These are phyloP conservation scores for Tethya wilhelma DNA, from an alignment of 37 sponge, comb jelly and placozoan species.

Conservation along the genomic window DNA sequence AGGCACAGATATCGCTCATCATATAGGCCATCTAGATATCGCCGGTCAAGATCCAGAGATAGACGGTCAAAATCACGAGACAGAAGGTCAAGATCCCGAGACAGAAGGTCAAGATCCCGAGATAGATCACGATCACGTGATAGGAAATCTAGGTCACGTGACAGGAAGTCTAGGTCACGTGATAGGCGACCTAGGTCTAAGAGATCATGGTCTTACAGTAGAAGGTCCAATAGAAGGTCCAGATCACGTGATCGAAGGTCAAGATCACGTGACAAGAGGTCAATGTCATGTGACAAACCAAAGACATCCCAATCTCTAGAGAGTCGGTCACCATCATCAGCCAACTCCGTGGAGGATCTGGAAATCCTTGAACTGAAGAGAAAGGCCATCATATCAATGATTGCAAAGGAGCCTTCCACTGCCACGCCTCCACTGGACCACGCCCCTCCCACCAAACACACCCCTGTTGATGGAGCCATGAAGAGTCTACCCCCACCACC, in stretches of 20 bases:
- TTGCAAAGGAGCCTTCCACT: no score
- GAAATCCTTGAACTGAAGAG: conserved; percentile 52
- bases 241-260: not conserved
- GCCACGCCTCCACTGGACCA: no score
- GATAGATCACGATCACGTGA: not conserved
- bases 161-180: not conserved
- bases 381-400: conserved; percentile 50
- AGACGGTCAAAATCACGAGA: no score
- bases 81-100: not conserved
- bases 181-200: not conserved
- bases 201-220: not conserved
- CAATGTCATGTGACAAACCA: not conserved
- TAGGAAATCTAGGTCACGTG: not conserved
- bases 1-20: no score
- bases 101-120: not conserved
- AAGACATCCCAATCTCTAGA: no score
- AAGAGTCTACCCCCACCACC: no score
- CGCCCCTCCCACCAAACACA: no score
- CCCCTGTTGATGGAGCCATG: no score
- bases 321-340: no score
- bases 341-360: conserved; percentile 39
- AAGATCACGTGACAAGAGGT: not conserved
- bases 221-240: not conserved
- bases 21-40: no score
- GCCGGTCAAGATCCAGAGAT: no score